phyloP scores from a whole-genome alignment of 2,113 vertebrate species.

The Cygnus atratus region DNA sequence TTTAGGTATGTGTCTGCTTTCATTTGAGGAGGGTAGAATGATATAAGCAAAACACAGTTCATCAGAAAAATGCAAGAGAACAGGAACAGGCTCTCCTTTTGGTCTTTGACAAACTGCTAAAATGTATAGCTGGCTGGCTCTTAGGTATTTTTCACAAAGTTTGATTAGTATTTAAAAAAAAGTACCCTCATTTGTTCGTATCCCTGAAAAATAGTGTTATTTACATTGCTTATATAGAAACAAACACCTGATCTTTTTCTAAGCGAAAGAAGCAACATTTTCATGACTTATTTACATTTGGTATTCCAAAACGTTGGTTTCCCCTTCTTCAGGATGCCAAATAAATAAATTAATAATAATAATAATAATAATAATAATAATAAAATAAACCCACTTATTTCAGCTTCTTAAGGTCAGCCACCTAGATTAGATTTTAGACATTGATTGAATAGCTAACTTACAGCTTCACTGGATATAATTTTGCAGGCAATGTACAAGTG shows the following conservation, averaged over 20 bases:
- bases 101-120: not conserved
- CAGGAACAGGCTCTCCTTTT: not conserved
- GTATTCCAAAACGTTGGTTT: not conserved
- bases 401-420: not conserved
- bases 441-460: not conserved
- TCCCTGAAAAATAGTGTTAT: not conserved
- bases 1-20: not conserved
- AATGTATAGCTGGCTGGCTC: not conserved
- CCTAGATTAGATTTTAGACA: not conserved
- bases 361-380: not conserved
- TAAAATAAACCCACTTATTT: not conserved
- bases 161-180: not conserved
- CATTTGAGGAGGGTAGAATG: not conserved
- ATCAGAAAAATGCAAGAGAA: not conserved
- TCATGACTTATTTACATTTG: not conserved
- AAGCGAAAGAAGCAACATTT: not conserved
- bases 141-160: not conserved
- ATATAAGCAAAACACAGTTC: not conserved
- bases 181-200: accelerated
- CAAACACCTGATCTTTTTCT: not conserved
- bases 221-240: not conserved
- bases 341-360: not conserved
- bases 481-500: not conserved
- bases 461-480: not conserved
- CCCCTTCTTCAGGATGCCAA: not conserved